Conservation (phyloP, 2,797 vertebrate genomes). For the Rhynchonycteris naso region DNA sequence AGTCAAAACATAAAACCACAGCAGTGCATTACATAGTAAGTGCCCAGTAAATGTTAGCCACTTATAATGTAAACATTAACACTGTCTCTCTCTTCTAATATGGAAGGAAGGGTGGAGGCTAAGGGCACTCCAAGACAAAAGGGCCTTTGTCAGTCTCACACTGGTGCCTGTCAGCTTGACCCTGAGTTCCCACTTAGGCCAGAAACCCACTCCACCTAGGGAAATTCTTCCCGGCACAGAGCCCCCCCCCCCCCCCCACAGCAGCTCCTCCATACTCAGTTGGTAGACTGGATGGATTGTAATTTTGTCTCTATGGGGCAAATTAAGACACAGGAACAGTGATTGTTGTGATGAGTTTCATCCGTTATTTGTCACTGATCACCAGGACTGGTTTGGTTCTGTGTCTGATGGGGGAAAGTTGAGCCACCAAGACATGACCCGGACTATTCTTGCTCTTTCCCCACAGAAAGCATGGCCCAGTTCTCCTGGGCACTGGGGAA, state of each 20-base stretch:
- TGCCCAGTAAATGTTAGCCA: rapidly evolving
- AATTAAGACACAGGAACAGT: neutral
- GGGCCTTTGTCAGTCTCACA: rapidly evolving
- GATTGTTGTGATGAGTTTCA: rapidly evolving
- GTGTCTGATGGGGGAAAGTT: neutral
- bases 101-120: too few relatives aligned
- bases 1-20: too few relatives aligned
- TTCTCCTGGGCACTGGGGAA: slow-evolving; percentile 85
- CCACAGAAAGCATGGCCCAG: slow-evolving; percentile 84
- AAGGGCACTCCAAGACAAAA: rapidly evolving
- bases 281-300: rapidly evolving
- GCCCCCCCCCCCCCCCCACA: rapidly evolving
- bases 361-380: rapidly evolving
- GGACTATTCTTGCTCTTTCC: neutral
- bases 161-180: rapidly evolving
- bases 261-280: rapidly evolving
- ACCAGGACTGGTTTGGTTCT: neutral
- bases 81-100: rapidly evolving
- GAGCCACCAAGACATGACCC: neutral
- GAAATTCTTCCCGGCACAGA: neutral
- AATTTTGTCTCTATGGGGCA: neutral
- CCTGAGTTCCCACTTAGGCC: rapidly evolving
- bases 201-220: rapidly evolving
- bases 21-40: rapidly evolving
- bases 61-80: rapidly evolving